Percentiles rank a stretch among this genome's conserved stretches.
phyloP scores from a whole-genome alignment of 2,888 invertebrate species.

The Nowickia ferox region DNA sequence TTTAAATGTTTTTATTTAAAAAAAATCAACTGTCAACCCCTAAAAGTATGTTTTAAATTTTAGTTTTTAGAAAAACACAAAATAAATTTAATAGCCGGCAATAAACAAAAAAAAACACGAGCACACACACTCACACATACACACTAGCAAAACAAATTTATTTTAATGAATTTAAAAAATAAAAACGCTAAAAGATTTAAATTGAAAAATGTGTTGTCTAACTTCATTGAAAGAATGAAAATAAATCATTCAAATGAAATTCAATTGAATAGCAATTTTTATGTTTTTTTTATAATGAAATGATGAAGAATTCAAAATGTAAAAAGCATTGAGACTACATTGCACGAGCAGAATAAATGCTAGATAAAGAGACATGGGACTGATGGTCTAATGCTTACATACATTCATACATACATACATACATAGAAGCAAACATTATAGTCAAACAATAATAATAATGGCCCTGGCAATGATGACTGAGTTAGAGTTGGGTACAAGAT shows the following conservation, averaged over 20 bases:
- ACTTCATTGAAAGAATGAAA: constrained; percentile 45
- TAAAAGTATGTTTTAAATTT: constrained; percentile 52
- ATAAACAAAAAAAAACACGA: not conserved
- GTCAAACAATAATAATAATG: constrained; percentile 33
- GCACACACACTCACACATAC: not conserved
- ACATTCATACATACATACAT: not conserved
- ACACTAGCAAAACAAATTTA: constrained; percentile 9
- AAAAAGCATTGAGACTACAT: constrained; percentile 19
- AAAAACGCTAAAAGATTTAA: constrained; percentile 6
- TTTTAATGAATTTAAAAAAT: constrained; percentile 29
- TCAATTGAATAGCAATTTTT: constrained; percentile 73
- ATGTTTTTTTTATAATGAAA: constrained; percentile 48
- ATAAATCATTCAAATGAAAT: constrained; percentile 72
- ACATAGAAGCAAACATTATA: not conserved
- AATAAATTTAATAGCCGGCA: constrained; percentile 62
- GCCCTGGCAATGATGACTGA: constrained; percentile 35
- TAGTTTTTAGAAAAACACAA: constrained; percentile 36
- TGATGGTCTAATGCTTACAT: constrained; percentile 8
- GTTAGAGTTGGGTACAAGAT: constrained; percentile 30
- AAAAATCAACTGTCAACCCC: constrained; percentile 50
- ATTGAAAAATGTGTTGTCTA: constrained; percentile 29
- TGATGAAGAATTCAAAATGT: constrained; percentile 28
- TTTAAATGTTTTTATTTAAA: constrained; percentile 23
- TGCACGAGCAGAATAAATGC: not conserved
- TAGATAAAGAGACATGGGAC: not conserved